Evolutionary conservation across 2,888 invertebrate genomes (phyloP).

Genomic region (Xestia sexstrigata): DNA sequence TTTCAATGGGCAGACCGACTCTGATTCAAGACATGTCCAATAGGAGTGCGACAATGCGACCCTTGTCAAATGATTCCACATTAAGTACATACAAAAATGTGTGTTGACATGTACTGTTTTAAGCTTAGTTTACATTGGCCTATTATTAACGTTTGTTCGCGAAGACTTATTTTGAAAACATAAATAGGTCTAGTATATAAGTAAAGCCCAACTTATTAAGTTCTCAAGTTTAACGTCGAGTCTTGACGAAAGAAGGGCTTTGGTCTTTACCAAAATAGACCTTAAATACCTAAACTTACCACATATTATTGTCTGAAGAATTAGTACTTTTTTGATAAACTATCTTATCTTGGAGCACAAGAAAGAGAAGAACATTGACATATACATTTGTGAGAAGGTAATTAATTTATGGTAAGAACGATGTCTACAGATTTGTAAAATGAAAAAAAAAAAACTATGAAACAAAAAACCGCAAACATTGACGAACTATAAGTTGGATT

Average conservation of each 20-base stretch:
- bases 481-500: not conserved
- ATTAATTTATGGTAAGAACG: not conserved
- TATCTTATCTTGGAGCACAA: not conserved
- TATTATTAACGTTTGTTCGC: not conserved
- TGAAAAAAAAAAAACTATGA: not conserved
- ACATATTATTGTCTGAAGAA: not conserved
- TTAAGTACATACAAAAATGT: constrained; percentile 53
- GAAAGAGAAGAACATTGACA: not conserved
- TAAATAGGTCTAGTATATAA: not conserved
- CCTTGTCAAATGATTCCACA: constrained; percentile 56
- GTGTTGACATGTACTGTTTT: constrained; percentile 30
- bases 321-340: not conserved
- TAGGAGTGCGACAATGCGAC: constrained; percentile 62
- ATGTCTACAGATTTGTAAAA: not conserved
- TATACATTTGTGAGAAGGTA: not conserved
- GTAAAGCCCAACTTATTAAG: not conserved
- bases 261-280: not conserved
- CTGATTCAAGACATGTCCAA: constrained; percentile 66
- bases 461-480: not conserved
- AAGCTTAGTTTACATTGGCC: constrained; percentile 17
- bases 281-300: not conserved
- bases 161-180: constrained; percentile 1
- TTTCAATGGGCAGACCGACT: constrained; percentile 50
- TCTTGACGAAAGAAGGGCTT: not conserved
- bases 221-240: not conserved